These are phyloP conservation scores for Gymnothorax reevesii DNA, from an alignment of 2,797 vertebrate species.

Conservation along the genomic window DNA sequence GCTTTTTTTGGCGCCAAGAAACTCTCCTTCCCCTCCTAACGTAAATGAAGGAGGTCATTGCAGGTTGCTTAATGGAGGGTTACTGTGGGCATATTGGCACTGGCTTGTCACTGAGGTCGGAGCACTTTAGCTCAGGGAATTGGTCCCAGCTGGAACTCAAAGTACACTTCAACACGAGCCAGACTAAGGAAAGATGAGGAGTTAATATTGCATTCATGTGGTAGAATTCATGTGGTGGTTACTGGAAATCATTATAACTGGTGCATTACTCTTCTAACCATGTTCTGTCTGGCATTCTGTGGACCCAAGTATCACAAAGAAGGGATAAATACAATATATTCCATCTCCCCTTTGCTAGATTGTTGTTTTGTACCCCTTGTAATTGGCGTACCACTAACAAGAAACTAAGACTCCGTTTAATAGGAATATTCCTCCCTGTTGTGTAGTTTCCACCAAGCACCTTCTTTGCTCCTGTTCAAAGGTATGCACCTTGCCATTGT, in stretches of 20 bases:
- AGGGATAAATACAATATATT: neutral
- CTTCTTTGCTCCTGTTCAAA: too few species aligned
- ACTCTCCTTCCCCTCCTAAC: neutral
- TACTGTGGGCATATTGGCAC: constrained; percentile 11
- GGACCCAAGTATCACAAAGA: neutral
- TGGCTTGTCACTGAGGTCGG: constrained; percentile 39
- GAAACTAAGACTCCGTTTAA: too few species aligned
- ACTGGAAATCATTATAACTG: constrained; percentile 40
- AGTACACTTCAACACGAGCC: constrained; percentile 36
- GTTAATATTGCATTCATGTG: neutral
- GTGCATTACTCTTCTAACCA: constrained; percentile 59
- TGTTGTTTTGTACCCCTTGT: neutral
- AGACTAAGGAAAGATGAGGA: neutral
- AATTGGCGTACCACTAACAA: neutral
- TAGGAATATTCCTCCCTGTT: too few species aligned
- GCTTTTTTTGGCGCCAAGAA: constrained; percentile 45
- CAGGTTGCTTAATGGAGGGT: neutral
- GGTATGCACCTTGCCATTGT: too few species aligned
- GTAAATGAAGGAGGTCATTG: neutral
- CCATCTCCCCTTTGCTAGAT: neutral
- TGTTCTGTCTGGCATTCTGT: neutral
- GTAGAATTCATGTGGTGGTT: neutral
- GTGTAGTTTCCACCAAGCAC: too few species aligned
- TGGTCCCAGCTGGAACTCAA: constrained; percentile 23
- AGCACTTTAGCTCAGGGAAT: constrained; percentile 42